Base-by-base conservation (phyloP, 2,888 invertebrate genomes). In the Sarcophaga carnaria region DNA sequence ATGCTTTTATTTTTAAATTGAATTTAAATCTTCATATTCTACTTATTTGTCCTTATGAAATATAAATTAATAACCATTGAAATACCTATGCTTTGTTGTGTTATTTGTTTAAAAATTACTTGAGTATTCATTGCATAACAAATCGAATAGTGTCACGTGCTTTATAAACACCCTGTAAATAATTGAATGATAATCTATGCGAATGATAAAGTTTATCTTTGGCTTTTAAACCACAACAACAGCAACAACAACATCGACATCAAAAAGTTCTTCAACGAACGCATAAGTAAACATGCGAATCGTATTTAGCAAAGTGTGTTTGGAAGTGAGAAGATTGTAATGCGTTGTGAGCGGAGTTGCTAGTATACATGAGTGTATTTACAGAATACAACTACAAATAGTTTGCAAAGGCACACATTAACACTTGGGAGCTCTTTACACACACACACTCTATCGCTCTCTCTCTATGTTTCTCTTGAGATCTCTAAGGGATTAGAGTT, bases 181-280 rank as follows among this genome's bases (percentile, higher is more conserved):
- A 47, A 37, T 72, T 60, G 71, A 72, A 72, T 60, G 37, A 60
- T 72, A 72, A 60, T 60, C 22, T 59, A 11, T 72, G n/a, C 20
- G 54, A 72, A n/a, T n/a, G n/a, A 67, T 11, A 67, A 67, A 67
- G 12, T 20, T 67, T 67, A 10, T 12, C 37, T 37, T 2, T 37
- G 37, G 37, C 37, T 37, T 37, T 37, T 37, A 37, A 37, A 37
- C 37, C 37, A 37, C 37, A 8, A 37, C 37, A 37, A 37, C 10
- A 8, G 10, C 37, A 37, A 37, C 37, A 37, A 37, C 14, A 11
- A 49, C 4, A 17, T 54, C 17, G 17, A 54, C 5, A 2, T 17
- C 5, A 11, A 17, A 5, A 77, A 69, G 67, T 2, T 70, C 17
- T 47, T 5, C 20, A 5, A 12, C n/a, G n/a, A 47, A 25, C 45